Percentiles rank a stretch among this genome's conserved stretches.
These are phyloP conservation scores for Erebia ligea DNA, from an alignment of 2,888 invertebrate genomes.

Conservation along the genomic window DNA sequence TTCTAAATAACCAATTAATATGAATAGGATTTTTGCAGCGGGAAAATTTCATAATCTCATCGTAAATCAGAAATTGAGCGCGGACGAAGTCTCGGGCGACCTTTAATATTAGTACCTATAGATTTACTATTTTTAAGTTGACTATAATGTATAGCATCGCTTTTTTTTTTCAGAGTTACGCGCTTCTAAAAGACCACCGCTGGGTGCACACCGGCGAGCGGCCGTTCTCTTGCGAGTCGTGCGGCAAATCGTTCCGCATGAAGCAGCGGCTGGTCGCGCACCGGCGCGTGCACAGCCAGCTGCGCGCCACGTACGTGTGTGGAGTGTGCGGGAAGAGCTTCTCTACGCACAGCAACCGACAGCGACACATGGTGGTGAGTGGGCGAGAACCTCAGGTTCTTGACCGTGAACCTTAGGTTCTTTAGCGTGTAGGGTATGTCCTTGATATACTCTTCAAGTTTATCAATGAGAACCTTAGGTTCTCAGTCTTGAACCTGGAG, in stretches of 20 bases:
- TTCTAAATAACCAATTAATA: too few relatives aligned
- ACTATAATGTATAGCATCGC: too few relatives aligned
- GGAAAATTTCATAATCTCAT: too few relatives aligned
- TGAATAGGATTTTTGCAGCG: too few relatives aligned
- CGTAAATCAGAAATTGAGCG: too few relatives aligned
- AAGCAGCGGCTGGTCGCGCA: conserved; percentile 69
- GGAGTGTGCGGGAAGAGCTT: conserved; percentile 69
- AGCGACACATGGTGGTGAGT: conserved; percentile 77
- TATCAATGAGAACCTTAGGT: neutral
- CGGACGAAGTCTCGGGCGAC: too few relatives aligned
- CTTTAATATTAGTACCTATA: too few relatives aligned
- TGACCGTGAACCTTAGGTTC: neutral
- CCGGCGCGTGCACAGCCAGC: conserved; percentile 60
- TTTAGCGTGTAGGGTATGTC: too few relatives aligned
- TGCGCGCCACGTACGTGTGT: conserved; percentile 60
- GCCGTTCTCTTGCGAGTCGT: conserved; percentile 70
- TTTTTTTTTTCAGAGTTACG: conserved; percentile 58
- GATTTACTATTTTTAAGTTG: too few relatives aligned
- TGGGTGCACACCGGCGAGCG: conserved; percentile 76
- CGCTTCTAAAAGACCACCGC: conserved; percentile 72
- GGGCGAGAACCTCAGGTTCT: neutral
- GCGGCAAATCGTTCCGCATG: conserved; percentile 71
- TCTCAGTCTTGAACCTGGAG: neutral
- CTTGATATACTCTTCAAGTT: neutral
- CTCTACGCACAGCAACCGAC: conserved; percentile 70